Conservation (phyloP, 2,797 vertebrate species). For the Ceryle rudis region DNA sequence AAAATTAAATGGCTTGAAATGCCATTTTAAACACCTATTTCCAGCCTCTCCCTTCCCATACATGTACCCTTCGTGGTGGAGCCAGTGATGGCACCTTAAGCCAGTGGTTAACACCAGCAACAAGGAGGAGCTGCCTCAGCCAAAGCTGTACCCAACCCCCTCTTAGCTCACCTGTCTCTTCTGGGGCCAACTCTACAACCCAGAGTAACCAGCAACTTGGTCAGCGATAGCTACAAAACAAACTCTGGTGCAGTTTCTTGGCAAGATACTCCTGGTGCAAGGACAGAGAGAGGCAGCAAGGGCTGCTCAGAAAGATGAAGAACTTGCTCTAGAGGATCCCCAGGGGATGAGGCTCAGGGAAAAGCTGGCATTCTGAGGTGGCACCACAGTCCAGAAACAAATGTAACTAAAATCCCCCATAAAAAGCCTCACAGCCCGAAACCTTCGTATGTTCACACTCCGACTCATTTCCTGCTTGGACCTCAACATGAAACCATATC, state of each 20-base stretch:
- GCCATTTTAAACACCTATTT: neutral
- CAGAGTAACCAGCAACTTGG: accelerated
- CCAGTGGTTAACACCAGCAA: neutral
- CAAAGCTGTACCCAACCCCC: neutral
- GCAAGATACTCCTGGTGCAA: neutral
- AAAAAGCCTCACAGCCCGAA: neutral
- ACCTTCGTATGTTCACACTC: accelerated
- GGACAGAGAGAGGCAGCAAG: accelerated
- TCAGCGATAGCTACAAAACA: neutral
- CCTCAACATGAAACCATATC: neutral
- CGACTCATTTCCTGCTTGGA: neutral
- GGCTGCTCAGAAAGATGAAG: neutral
- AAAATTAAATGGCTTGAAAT: neutral
- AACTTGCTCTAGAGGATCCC: neutral
- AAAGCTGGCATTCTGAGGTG: neutral
- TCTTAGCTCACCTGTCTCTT: neutral
- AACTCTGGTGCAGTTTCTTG: accelerated
- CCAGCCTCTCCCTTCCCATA: neutral
- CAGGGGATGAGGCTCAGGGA: neutral
- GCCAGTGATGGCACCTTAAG: accelerated
- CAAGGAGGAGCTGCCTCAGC: neutral
- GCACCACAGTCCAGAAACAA: neutral
- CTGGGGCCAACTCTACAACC: neutral
- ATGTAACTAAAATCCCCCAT: neutral
- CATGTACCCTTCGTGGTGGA: accelerated